phyloP scores from a whole-genome alignment of 1,140 invertebrate species.

The Ladona fulva region DNA sequence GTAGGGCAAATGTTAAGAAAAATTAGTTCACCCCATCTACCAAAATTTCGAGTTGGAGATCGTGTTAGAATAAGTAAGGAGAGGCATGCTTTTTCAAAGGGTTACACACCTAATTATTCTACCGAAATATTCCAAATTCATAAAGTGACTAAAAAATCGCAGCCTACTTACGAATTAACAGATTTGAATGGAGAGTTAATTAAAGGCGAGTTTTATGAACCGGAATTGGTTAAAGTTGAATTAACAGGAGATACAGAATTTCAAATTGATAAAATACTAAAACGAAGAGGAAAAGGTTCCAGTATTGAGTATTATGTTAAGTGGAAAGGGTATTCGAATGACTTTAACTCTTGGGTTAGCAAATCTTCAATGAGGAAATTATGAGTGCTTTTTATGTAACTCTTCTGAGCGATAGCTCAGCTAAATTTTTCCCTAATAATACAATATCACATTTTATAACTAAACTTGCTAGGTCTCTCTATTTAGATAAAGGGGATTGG shows the following conservation, averaged over 20 bases:
- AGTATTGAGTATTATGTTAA: background rate
- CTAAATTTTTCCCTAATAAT: background rate
- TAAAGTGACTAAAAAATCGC: constrained; percentile 15
- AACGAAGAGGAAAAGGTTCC: background rate
- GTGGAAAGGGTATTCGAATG: background rate
- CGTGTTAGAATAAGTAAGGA: constrained; percentile 18
- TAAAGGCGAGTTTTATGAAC: background rate
- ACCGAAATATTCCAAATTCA: constrained; percentile 18
- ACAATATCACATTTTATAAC: background rate
- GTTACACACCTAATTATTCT: constrained; percentile 18
- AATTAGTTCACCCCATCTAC: background rate
- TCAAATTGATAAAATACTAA: too few species aligned
- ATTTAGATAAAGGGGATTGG: background rate
- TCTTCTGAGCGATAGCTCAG: background rate
- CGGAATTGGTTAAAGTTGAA: background rate
- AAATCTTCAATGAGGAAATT: background rate
- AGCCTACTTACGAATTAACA: background rate
- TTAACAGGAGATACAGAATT: background rate
- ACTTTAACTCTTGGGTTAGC: background rate
- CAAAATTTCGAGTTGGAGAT: constrained; percentile 19
- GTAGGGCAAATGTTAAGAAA: background rate
- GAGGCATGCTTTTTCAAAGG: constrained; percentile 19
- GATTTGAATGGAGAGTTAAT: background rate
- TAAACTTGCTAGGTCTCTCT: background rate
- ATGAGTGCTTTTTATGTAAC: background rate